phyloP scores from a whole-genome alignment of 1,140 invertebrate genomes.

The Drosophila mauritiana region DNA sequence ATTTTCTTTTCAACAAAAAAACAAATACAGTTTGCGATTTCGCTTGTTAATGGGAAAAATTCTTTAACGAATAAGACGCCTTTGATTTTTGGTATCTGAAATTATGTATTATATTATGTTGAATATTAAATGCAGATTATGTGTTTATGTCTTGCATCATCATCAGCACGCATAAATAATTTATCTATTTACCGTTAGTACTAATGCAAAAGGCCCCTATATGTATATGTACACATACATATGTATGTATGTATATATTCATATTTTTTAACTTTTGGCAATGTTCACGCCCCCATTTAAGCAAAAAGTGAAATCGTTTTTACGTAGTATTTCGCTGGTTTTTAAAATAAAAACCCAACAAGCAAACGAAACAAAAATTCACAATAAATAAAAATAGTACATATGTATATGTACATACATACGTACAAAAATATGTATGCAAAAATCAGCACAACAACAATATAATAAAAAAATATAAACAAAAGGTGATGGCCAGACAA shows the following conservation, averaged over 20 bases:
- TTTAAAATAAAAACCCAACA: conserved; percentile 44
- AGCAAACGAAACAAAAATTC: conserved; percentile 23
- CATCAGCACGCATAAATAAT: background rate
- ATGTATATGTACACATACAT: background rate
- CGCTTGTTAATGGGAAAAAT: conserved; percentile 14
- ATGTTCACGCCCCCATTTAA: conserved; percentile 7
- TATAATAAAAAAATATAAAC: conserved; percentile 31
- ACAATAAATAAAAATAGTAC: background rate
- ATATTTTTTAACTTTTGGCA: background rate
- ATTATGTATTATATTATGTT: background rate
- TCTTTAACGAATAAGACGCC: background rate
- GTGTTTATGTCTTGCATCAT: background rate
- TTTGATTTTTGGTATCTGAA: too few species aligned
- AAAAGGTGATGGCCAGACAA: conserved; percentile 48
- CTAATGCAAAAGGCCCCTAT: background rate
- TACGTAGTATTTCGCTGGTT: conserved; percentile 41
- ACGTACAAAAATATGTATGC: conserved; percentile 31
- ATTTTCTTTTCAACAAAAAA: conserved; percentile 26
- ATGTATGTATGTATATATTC: background rate
- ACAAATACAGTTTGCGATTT: conserved; percentile 15
- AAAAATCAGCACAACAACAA: conserved; percentile 12
- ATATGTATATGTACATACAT: background rate
- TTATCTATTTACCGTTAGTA: conserved; percentile 11
- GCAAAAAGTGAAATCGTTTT: conserved; percentile 47
- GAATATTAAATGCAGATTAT: background rate